Base-by-base conservation (phyloP, 2,888 invertebrate genomes). In the Leptinotarsa juncta region DNA sequence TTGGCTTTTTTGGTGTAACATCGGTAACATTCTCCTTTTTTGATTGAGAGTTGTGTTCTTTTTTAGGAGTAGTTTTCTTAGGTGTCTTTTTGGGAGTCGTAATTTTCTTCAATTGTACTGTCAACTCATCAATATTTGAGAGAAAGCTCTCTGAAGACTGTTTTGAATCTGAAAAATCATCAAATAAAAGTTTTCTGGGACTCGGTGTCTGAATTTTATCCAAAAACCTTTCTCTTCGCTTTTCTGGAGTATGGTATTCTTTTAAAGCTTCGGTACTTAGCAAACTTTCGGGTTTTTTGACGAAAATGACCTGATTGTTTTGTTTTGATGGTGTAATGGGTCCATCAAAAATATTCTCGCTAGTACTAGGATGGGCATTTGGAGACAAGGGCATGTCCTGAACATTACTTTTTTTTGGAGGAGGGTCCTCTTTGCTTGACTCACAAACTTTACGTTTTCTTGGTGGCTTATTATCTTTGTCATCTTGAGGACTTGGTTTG, bases 251-350 rank as follows among this genome's bases (percentile, higher is more conserved):
- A 32, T 72, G 57, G 50, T 75, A 77, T 65, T 73, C 70, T 51
- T 70, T 75, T 55, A 81, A 73, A 10, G 81, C 80, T 16, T 60
- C 67, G 4, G 79, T 72, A 23, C 70, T 77, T 20, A 82, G 74
- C 12, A 82, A 67, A 60, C 81, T 78, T 60, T 81, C 77, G 23
- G 80, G 78, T 20, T 74, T 81, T 62, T 32, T 16, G n/a, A 60
- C 20, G 60, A 57, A 42, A 69, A 60, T 57, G 10, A 55, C 32
- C 5, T 69, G 57, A 42, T 57, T 48, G 23, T 69, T 57, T 57
- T 70, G 65, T 65, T 69, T 60, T 14, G 42, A 42, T 23, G 69
- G 57, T 3, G 48, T 69, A 15, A 55, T 55, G 65, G 51, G 66
- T 49, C 67, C 70, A n/a, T n/a, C 42, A 50, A 48, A 26, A 12